phyloP scores from a whole-genome alignment of 2,888 invertebrate species.

The Tenthredo scrophulariae region DNA sequence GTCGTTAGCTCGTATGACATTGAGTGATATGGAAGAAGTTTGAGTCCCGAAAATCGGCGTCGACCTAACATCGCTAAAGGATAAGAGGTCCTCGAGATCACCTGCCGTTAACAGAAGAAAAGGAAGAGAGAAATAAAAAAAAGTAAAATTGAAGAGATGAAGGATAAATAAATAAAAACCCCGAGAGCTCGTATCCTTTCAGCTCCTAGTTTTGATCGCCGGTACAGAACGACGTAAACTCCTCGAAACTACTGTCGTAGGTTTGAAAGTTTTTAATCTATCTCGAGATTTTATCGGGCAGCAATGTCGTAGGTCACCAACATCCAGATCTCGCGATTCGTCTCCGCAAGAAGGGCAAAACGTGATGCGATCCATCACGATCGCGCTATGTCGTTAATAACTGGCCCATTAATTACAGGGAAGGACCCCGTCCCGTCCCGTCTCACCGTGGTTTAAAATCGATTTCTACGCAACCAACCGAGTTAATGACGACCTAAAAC shows the following conservation, averaged over 20 bases:
- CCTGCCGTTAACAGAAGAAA: background rate
- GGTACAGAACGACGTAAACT: background rate
- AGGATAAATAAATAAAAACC: background rate
- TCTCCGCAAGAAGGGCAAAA: conserved; percentile 19
- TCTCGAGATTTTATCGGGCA: conserved; percentile 19
- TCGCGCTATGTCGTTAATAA: conserved; percentile 46
- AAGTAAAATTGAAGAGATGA: background rate
- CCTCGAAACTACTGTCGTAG: conserved; percentile 10
- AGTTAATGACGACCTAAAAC: conserved; percentile 32
- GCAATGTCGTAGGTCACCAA: conserved; percentile 41
- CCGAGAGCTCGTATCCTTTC: background rate
- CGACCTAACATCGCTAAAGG: conserved; percentile 20
- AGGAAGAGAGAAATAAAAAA: background rate
- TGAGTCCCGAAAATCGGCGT: conserved; percentile 30
- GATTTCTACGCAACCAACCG: conserved; percentile 37
- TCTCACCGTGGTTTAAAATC: conserved; percentile 35
- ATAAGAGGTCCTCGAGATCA: conserved; percentile 27
- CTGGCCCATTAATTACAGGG: conserved; percentile 50
- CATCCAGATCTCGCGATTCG: background rate
- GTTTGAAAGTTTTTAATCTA: conserved; percentile 23
- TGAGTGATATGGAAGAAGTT: conserved; percentile 48
- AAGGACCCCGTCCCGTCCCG: conserved; percentile 37
- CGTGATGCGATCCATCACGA: conserved; percentile 50
- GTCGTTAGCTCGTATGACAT: conserved; percentile 65
- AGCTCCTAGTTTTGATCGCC: background rate